Conservation (phyloP, 2,797 vertebrate species). For the Agapornis canus region DNA sequence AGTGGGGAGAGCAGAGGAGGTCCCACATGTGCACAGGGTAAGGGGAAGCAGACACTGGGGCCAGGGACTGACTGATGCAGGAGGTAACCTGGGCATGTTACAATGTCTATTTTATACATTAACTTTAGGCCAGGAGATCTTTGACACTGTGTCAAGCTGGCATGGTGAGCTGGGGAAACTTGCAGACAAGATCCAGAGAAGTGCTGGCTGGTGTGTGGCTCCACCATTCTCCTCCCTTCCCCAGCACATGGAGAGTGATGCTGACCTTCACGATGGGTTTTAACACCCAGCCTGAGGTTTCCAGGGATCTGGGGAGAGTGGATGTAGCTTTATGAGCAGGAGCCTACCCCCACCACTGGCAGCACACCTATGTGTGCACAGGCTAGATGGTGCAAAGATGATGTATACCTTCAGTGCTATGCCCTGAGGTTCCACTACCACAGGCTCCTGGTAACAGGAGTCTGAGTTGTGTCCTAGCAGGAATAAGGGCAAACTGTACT, state of each 20-base stretch:
- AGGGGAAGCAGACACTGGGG: not conserved
- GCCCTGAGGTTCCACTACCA: not conserved
- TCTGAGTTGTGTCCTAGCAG: not conserved
- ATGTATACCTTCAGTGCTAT: not conserved
- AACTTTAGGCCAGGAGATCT: not conserved
- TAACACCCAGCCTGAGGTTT: rapidly evolving
- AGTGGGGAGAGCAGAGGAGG: not conserved
- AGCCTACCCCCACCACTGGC: not conserved
- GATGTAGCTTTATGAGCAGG: not conserved
- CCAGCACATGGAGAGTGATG: not conserved
- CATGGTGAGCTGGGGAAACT: not conserved
- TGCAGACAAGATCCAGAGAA: not conserved
- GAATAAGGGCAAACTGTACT: not conserved
- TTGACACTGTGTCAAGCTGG: not conserved
- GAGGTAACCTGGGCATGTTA: not conserved
- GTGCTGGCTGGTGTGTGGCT: not conserved
- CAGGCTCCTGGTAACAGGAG: not conserved
- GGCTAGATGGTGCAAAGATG: not conserved
- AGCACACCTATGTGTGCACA: rapidly evolving
- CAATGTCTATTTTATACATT: not conserved
- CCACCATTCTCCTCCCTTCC: not conserved
- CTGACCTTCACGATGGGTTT: not conserved
- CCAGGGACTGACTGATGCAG: not conserved
- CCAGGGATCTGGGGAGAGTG: rapidly evolving
- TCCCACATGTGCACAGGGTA: not conserved